Percentiles rank a stretch among this genome's conserved stretches.
These are phyloP conservation scores for Cordylochernes scorpioides DNA, from an alignment of 2,888 invertebrate species.

Conservation along the genomic window DNA sequence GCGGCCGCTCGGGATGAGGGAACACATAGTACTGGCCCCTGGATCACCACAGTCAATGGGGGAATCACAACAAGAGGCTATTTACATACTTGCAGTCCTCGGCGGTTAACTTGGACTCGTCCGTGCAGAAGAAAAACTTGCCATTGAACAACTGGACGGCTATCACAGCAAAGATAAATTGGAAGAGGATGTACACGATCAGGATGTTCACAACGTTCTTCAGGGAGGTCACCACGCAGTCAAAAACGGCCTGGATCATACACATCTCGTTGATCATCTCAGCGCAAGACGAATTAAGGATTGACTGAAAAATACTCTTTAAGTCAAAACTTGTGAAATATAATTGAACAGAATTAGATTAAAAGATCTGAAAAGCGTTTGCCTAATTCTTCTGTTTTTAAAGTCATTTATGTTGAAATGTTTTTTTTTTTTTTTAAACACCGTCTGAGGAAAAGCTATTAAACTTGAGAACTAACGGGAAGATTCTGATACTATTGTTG, in stretches of 20 bases:
- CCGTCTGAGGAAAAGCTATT: too few relatives aligned
- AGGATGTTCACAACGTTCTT: slow-evolving; percentile 99
- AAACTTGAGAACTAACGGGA: too few relatives aligned
- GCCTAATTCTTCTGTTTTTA: too few relatives aligned
- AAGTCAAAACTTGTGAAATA: background rate
- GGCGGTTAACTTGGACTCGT: slow-evolving; percentile 81
- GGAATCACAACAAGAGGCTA: too few relatives aligned
- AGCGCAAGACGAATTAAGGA: background rate
- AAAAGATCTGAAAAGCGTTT: too few relatives aligned
- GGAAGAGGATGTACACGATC: slow-evolving; percentile 98
- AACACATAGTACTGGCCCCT: slow-evolving; percentile 93
- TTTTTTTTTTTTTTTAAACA: too few relatives aligned
- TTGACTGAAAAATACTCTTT: background rate
- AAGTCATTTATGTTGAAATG: too few relatives aligned
- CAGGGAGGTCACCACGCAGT: slow-evolving; percentile 98
- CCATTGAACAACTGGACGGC: slow-evolving; percentile 99
- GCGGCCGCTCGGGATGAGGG: slow-evolving; percentile 46
- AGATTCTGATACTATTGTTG: too few relatives aligned
- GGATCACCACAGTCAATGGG: slow-evolving; percentile 10
- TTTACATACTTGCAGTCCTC: slow-evolving; percentile 93
- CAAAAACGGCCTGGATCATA: slow-evolving; percentile 67
- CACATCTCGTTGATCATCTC: background rate
- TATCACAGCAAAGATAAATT: slow-evolving; percentile 99
- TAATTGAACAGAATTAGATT: too few relatives aligned
- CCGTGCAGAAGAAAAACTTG: slow-evolving; percentile 95